These are phyloP conservation scores for Pantherophis vulpinus DNA, from an alignment of 2,797 vertebrate genomes.

Conservation along the genomic window DNA sequence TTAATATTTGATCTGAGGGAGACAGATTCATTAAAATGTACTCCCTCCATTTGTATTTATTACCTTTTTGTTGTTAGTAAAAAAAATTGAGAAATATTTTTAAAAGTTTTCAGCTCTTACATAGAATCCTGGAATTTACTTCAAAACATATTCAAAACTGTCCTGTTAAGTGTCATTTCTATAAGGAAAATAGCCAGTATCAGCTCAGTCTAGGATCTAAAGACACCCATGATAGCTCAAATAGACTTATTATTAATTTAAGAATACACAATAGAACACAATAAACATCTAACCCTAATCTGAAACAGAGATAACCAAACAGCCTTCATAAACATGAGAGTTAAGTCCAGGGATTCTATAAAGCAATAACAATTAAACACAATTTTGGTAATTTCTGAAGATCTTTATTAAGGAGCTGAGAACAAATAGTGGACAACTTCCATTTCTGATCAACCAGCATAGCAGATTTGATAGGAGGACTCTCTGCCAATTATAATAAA, in stretches of 20 bases:
- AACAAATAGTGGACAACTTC: not conserved
- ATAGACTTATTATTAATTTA: not conserved
- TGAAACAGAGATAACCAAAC: not conserved
- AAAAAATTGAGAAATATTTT: not conserved
- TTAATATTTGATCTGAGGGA: not conserved
- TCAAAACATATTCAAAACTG: not conserved
- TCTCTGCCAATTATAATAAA: not conserved
- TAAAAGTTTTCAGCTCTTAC: not conserved
- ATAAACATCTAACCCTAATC: not conserved
- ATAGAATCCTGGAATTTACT: not conserved
- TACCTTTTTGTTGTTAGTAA: not conserved
- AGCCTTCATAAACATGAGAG: not conserved
- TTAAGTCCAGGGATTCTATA: not conserved
- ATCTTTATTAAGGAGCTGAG: not conserved
- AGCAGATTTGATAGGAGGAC: not conserved
- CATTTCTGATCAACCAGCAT: not conserved
- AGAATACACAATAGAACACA: not conserved
- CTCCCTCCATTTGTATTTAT: not conserved
- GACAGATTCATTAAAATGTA: not conserved
- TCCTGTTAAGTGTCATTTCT: not conserved
- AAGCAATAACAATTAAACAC: not conserved
- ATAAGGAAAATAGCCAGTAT: not conserved
- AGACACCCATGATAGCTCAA: not conserved
- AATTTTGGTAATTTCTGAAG: not conserved
- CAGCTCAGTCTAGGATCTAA: not conserved